A percentile compares a stretch with the other conserved stretches of the same genome.
Conservation (phyloP, 1,140 invertebrate genomes). For the Drosophila gunungcola region DNA sequence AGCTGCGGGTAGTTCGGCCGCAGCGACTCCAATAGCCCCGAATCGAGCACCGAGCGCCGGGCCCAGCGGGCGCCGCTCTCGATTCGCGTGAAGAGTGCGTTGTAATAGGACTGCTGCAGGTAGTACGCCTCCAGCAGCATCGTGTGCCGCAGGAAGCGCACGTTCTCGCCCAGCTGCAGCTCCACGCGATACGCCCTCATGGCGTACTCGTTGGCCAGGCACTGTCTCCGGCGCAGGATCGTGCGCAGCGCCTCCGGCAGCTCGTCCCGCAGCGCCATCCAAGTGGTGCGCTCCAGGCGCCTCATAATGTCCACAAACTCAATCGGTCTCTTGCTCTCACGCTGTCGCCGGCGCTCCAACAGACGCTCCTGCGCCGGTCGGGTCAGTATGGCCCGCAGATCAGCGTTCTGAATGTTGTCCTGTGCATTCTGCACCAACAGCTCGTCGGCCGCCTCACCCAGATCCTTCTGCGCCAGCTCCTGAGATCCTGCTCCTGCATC, state of each 20-base stretch:
- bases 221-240: constrained; percentile 52
- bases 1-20: constrained; percentile 31
- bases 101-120: constrained; percentile 67
- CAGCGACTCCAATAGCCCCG: constrained; percentile 59
- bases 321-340: neutral
- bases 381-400: constrained; percentile 4
- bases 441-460: neutral
- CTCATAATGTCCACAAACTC: constrained; percentile 12
- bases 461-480: neutral
- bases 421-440: neutral
- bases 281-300: constrained; percentile 11
- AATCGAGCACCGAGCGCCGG: constrained; percentile 42
- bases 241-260: constrained; percentile 26
- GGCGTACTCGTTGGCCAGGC: constrained; percentile 61
- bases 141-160: constrained; percentile 68
- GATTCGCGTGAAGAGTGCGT: constrained; percentile 67
- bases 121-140: constrained; percentile 72
- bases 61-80: constrained; percentile 65
- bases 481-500: neutral
- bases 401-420: neutral
- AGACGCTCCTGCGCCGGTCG: neutral
- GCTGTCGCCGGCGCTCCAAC: neutral
- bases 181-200: constrained; percentile 66
- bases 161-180: constrained; percentile 47
- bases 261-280: constrained; percentile 26